phyloP scores from a whole-genome alignment of 53 echinoderm and acorn worm genomes.

The Echinarachnius parma region DNA sequence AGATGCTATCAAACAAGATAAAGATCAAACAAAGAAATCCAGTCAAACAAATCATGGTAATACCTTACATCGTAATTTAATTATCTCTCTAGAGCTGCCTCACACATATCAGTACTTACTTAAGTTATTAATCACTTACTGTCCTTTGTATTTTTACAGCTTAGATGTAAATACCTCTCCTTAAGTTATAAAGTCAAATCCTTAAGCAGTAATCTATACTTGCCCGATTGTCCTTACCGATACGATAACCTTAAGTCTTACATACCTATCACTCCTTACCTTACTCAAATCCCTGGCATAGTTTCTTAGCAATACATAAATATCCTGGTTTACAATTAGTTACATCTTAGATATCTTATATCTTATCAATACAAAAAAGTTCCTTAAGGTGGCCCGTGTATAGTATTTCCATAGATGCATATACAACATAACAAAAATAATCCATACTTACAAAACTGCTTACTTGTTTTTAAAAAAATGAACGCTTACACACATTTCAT shows the following conservation, averaged over 20 bases:
- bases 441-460: constrained; percentile 7
- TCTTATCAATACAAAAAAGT: constrained; percentile 38
- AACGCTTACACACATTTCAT: constrained; percentile 2
- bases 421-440: constrained; percentile 18
- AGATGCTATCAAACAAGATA: too few species aligned
- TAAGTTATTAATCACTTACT: constrained; percentile 14
- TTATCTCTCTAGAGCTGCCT: constrained; percentile 41
- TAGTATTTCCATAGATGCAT: constrained; percentile 44
- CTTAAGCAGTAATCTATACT: background rate
- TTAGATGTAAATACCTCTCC: constrained; percentile 1
- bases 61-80: constrained; percentile 42
- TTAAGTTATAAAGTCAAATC: background rate
- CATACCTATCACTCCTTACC: background rate
- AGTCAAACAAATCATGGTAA: background rate
- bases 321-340: constrained; percentile 45
- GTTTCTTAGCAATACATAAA: constrained; percentile 45
- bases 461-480: background rate
- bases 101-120: constrained; percentile 36
- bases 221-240: constrained; percentile 18
- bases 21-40: constrained; percentile 2
- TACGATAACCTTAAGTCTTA: background rate
- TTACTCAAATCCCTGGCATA: constrained; percentile 42
- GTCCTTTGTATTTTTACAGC: background rate
- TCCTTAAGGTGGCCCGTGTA: constrained; percentile 33
- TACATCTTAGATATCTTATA: constrained; percentile 46